Evolutionary conservation across 2,888 invertebrate species (phyloP).

Genomic region (Chrysopilus asiliformis): DNA sequence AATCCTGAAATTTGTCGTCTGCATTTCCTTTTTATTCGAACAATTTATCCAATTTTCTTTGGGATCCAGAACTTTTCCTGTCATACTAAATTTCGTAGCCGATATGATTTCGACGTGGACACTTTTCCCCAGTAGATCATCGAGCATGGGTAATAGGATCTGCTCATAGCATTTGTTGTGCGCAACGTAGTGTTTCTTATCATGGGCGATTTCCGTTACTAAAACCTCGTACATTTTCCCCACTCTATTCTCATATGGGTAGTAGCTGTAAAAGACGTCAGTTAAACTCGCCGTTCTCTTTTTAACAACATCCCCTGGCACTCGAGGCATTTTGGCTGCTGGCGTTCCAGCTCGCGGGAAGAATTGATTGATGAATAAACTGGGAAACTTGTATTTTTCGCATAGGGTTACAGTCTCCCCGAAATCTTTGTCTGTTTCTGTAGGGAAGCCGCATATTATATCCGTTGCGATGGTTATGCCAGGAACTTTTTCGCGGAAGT

Average conservation of each 20-base stretch:
- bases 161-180: slow-evolving; percentile 95
- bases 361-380: slow-evolving; percentile 96
- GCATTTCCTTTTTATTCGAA: no score
- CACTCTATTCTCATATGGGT: slow-evolving; percentile 58
- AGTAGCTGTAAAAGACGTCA: slow-evolving; percentile 79
- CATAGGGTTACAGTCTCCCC: slow-evolving; percentile 75
- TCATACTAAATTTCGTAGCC: slow-evolving; percentile 67
- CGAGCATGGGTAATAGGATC: slow-evolving; percentile 67
- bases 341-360: slow-evolving; percentile 94
- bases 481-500: slow-evolving; percentile 66
- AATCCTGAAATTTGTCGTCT: no score
- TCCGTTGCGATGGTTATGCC: slow-evolving; percentile 93
- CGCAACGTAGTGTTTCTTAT: slow-evolving; percentile 78
- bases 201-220: slow-evolving; percentile 88
- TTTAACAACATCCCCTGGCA: slow-evolving; percentile 80
- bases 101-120: slow-evolving; percentile 60
- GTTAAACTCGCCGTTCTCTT: slow-evolving; percentile 76
- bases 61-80: no score
- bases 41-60: no score
- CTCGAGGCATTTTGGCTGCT: slow-evolving; percentile 75
- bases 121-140: slow-evolving; percentile 68
- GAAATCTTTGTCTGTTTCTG: slow-evolving; percentile 84
- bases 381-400: slow-evolving; percentile 74
- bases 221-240: slow-evolving; percentile 55
- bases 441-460: slow-evolving; percentile 97